Evolutionary conservation across 1,140 invertebrate genomes (phyloP).

Genomic region (Formica exsecta): DNA sequence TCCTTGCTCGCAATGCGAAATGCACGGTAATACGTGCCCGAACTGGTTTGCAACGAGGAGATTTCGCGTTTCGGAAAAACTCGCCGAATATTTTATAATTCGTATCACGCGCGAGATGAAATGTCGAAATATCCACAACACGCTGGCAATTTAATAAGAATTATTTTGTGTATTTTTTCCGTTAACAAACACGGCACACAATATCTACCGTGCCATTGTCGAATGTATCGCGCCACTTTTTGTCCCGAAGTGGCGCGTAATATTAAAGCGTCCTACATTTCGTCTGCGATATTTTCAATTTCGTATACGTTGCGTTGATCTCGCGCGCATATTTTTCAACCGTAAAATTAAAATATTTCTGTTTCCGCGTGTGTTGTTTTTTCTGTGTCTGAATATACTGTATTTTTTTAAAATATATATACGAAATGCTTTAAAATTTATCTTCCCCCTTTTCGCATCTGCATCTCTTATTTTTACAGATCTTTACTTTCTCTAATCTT

Average conservation of each 20-base stretch:
- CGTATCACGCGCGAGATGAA: slow-evolving; percentile 26
- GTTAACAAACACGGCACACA: slow-evolving; percentile 42
- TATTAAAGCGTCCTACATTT: slow-evolving; percentile 44
- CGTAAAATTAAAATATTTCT: slow-evolving; percentile 49
- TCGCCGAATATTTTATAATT: slow-evolving; percentile 35
- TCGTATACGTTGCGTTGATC: neutral
- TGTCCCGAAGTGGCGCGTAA: slow-evolving; percentile 34
- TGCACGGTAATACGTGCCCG: neutral
- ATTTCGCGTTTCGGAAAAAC: slow-evolving; percentile 32
- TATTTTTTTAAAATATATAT: neutral
- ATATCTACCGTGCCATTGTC: slow-evolving; percentile 1
- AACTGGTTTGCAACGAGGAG: neutral
- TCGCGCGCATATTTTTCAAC: slow-evolving; percentile 3
- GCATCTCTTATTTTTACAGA: slow-evolving; percentile 11
- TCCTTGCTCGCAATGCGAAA: neutral
- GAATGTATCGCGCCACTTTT: slow-evolving; percentile 13
- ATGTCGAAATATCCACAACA: slow-evolving; percentile 46
- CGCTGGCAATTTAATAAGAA: slow-evolving; percentile 53
- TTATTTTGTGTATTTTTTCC: slow-evolving; percentile 48
- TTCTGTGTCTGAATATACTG: neutral
- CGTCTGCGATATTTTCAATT: slow-evolving; percentile 34
- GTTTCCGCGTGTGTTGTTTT: neutral
- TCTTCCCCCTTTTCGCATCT: too few species aligned
- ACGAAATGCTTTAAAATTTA: neutral
- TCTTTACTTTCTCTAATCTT: neutral